A percentile compares a stretch with the other conserved stretches of the same genome.
Evolutionary conservation across 2,888 invertebrate species (phyloP).

Genomic region (Leptogaster cylindrica): DNA sequence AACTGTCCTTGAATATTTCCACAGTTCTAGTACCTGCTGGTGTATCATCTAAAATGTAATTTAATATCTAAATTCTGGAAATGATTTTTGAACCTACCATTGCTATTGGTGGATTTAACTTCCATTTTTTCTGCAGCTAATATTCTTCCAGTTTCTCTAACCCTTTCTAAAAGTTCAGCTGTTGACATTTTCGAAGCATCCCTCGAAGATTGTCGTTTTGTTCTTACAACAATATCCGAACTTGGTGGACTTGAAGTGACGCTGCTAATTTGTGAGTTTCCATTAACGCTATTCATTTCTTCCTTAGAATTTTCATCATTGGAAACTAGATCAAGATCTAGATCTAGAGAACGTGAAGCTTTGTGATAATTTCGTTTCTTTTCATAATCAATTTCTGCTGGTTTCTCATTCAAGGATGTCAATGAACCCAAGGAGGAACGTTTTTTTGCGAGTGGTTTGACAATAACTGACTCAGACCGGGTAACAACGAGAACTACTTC

Average conservation of each 20-base stretch:
- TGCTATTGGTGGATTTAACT: conserved; percentile 51
- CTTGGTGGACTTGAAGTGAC: conserved; percentile 47
- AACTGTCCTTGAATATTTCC: conserved; percentile 71
- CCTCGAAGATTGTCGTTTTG: conserved; percentile 57
- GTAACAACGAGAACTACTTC: conserved; percentile 81
- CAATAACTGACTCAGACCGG: conserved; percentile 63
- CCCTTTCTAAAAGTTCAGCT: conserved; percentile 58
- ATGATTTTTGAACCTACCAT: neutral
- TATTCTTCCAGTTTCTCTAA: conserved; percentile 58
- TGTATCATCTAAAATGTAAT: conserved; percentile 15
- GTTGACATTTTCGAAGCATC: conserved; percentile 59
- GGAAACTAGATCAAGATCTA: conserved; percentile 60
- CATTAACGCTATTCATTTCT: neutral
- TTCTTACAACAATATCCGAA: conserved; percentile 50
- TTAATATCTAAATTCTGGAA: neutral
- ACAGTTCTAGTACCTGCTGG: conserved; percentile 51
- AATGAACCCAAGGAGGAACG: conserved; percentile 61
- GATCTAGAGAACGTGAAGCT: conserved; percentile 60
- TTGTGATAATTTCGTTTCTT: conserved; percentile 60
- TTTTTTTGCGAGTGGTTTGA: conserved; percentile 59
- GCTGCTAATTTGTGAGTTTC: conserved; percentile 43
- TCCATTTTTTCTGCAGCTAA: conserved; percentile 58
- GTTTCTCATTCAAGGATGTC: conserved; percentile 60
- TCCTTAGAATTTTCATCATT: conserved; percentile 52
- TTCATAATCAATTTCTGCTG: conserved; percentile 56